Evolutionary conservation across 2,797 vertebrate species (phyloP).

Genomic region (Argya squamiceps): DNA sequence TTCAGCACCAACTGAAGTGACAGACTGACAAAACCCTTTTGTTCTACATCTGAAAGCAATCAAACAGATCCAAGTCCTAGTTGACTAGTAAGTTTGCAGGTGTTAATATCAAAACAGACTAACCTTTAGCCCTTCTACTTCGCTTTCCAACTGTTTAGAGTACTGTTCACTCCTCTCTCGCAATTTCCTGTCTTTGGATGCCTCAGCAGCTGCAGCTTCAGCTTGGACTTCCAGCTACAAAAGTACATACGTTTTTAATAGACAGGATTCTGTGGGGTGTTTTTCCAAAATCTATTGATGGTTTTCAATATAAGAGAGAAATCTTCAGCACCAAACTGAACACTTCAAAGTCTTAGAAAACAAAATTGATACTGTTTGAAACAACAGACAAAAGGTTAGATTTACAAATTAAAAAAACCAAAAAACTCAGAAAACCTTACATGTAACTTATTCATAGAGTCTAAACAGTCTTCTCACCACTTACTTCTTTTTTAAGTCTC

Average conservation of each 20-base stretch:
- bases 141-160: slow-evolving; percentile 92
- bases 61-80: neutral
- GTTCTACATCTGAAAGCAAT: slow-evolving; percentile 29
- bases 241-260: slow-evolving; percentile 55
- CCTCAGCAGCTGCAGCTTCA: slow-evolving; percentile 88
- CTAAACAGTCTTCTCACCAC: slow-evolving; percentile 75
- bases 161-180: slow-evolving; percentile 93
- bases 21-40: neutral
- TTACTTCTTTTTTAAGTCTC: slow-evolving; percentile 95
- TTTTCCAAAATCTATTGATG: neutral
- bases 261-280: neutral
- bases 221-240: slow-evolving; percentile 89
- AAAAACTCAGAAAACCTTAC: slow-evolving; percentile 38
- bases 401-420: neutral
- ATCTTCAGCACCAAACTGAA: slow-evolving; percentile 2
- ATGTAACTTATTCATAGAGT: slow-evolving; percentile 19
- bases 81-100: slow-evolving; percentile 11
- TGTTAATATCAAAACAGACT: slow-evolving; percentile 55
- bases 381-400: neutral
- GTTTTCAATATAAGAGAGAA: neutral
- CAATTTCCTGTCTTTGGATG: slow-evolving; percentile 94
- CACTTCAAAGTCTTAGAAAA: slow-evolving; percentile 34
- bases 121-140: slow-evolving; percentile 94
- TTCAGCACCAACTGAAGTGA: neutral
- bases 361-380: neutral